A percentile compares a stretch with the other conserved stretches of the same genome.
phyloP scores from a whole-genome alignment of 2,888 invertebrate species.

The Meta bourneti region DNA sequence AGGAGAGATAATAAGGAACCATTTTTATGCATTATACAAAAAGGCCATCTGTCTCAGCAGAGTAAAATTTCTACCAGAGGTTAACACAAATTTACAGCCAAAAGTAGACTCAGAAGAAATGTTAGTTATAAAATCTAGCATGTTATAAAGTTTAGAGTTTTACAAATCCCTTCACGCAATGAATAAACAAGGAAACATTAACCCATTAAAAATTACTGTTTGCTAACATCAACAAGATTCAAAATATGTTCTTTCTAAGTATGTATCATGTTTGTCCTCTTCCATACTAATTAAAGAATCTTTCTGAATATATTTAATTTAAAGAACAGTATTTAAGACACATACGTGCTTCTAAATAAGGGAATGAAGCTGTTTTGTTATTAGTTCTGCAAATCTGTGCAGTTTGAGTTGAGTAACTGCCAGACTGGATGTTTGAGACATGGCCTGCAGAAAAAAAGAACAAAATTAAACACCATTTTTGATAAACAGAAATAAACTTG shows the following conservation, averaged over 20 bases:
- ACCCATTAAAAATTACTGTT: background rate
- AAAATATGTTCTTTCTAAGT: background rate
- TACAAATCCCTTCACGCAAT: background rate
- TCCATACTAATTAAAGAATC: no score
- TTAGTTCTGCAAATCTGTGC: conserved; percentile 63
- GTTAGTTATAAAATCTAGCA: no score
- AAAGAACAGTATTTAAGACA: background rate
- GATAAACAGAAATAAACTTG: no score
- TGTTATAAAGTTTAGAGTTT: background rate
- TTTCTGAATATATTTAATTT: background rate
- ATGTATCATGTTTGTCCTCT: no score
- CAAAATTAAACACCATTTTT: no score
- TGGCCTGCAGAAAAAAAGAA: conserved; percentile 39
- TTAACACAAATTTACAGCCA: no score
- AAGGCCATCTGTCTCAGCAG: no score
- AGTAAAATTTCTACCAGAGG: no score
- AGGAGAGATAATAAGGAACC: no score
- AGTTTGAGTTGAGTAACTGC: conserved; percentile 64
- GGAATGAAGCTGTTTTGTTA: conserved; percentile 52
- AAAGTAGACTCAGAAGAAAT: no score
- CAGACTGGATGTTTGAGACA: conserved; percentile 73
- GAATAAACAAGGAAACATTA: background rate
- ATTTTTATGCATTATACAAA: no score
- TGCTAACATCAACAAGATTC: background rate
- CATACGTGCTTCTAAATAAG: conserved; percentile 66